phyloP scores from a whole-genome alignment of 2,113 vertebrate species.

The Chaetura pelagica region DNA sequence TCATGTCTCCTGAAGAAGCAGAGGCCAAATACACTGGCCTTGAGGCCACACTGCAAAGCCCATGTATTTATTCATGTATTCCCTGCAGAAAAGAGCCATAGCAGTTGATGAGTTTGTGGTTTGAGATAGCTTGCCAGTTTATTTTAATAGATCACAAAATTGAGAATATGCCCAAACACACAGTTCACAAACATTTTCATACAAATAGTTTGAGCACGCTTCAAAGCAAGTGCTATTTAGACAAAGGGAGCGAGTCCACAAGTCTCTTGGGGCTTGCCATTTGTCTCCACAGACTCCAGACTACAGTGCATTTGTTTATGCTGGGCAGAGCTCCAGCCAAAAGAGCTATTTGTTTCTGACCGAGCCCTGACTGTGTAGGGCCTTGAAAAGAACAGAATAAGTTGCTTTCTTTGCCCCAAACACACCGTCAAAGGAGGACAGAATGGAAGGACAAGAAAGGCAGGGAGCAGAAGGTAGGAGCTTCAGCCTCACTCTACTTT shows the following conservation, averaged over 20 bases:
- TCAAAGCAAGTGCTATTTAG: slow-evolving; percentile 68
- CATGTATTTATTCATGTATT: slow-evolving; percentile 53
- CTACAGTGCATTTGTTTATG: slow-evolving; percentile 55
- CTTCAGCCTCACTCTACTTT: not conserved
- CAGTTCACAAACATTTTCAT: slow-evolving; percentile 66
- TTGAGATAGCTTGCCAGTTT: slow-evolving; percentile 61
- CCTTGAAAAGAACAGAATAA: not conserved
- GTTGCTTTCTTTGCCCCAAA: not conserved
- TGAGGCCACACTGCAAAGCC: slow-evolving; percentile 32
- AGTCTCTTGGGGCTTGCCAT: slow-evolving; percentile 33
- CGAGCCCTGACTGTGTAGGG: not conserved
- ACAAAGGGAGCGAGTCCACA: slow-evolving; percentile 40
- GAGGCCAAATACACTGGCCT: slow-evolving; percentile 49
- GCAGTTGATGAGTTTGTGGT: slow-evolving; percentile 68
- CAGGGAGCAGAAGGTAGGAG: not conserved
- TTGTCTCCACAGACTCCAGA: slow-evolving; percentile 63
- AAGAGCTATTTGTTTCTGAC: slow-evolving; percentile 42
- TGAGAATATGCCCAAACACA: slow-evolving; percentile 68
- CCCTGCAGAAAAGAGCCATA: slow-evolving; percentile 52
- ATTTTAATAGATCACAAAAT: slow-evolving; percentile 70
- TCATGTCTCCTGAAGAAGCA: slow-evolving; percentile 23
- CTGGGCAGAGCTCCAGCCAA: slow-evolving; percentile 55
- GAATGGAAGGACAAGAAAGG: not conserved
- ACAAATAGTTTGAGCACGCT: slow-evolving; percentile 57
- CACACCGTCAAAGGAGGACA: not conserved